Evolutionary conservation across 2,888 invertebrate species (phyloP).

Genomic region (Tipula unca): DNA sequence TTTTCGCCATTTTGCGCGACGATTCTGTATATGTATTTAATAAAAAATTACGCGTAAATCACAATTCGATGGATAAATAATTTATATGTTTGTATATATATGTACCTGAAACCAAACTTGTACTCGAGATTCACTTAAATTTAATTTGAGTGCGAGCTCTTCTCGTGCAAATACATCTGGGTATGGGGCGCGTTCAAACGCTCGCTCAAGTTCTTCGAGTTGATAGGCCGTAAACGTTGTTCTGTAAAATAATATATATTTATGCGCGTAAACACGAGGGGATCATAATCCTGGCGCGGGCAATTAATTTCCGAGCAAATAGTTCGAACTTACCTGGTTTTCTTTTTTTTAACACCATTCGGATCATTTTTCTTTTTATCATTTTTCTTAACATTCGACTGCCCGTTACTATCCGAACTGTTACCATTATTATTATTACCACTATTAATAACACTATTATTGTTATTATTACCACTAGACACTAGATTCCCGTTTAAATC

Average conservation of each 20-base stretch:
- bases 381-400: slow-evolving; percentile 56
- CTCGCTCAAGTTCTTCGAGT: slow-evolving; percentile 84
- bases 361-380: slow-evolving; percentile 76
- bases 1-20: slow-evolving; percentile 90
- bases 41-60: slow-evolving; percentile 48
- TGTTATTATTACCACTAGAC: slow-evolving; percentile 32
- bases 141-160: slow-evolving; percentile 83
- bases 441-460: slow-evolving; percentile 38
- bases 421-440: slow-evolving; percentile 26
- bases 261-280: not conserved
- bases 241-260: slow-evolving; percentile 45
- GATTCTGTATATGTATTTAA: slow-evolving; percentile 62
- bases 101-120: slow-evolving; percentile 44
- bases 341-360: slow-evolving; percentile 84
- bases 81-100: not conserved
- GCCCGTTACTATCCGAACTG: slow-evolving; percentile 10
- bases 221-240: slow-evolving; percentile 95
- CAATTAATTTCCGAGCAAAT: not conserved
- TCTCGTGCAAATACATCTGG: slow-evolving; percentile 94
- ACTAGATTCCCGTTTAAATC: slow-evolving; percentile 23
- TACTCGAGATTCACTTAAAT: slow-evolving; percentile 71
- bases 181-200: slow-evolving; percentile 91
- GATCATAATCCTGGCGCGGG: not conserved
- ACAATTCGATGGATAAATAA: slow-evolving; percentile 26
- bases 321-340: slow-evolving; percentile 63